Conservation (phyloP, 2,113 vertebrate species). For the Ia io region DNA sequence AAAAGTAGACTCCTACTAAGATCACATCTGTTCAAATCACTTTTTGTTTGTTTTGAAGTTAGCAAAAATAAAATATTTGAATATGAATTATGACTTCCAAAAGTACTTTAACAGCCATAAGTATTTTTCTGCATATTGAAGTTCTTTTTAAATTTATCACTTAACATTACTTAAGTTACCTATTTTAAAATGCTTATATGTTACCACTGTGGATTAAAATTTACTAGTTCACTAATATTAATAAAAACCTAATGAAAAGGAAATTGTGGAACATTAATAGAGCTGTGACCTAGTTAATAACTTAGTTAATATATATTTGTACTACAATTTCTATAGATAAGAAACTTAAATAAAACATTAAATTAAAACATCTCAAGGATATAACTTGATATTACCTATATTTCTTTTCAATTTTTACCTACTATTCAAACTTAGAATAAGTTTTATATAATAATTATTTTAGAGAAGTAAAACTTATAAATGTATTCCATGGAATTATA, state of each 20-base stretch:
- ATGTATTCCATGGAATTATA: background rate
- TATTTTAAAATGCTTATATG: background rate
- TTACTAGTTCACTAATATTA: background rate
- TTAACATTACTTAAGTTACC: background rate
- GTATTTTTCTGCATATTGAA: slow-evolving; percentile 7
- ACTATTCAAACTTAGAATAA: background rate
- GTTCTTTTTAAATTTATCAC: background rate
- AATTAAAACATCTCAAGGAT: background rate
- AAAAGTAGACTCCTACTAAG: slow-evolving; percentile 54
- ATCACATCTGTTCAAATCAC: slow-evolving; percentile 66
- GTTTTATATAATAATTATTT: background rate
- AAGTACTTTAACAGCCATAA: slow-evolving; percentile 35
- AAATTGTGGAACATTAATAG: background rate
- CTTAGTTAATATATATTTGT: background rate
- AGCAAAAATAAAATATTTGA: slow-evolving; percentile 60
- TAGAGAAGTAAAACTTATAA: background rate
- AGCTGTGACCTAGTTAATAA: background rate
- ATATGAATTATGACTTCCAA: background rate
- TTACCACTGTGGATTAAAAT: background rate
- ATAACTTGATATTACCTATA: background rate
- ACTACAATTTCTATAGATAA: background rate
- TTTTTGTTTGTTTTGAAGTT: slow-evolving; percentile 44
- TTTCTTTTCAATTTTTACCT: background rate
- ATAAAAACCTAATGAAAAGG: background rate
- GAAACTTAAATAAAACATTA: background rate